phyloP scores from a whole-genome alignment of 1,140 invertebrate genomes.

The Nasonia vitripennis region DNA sequence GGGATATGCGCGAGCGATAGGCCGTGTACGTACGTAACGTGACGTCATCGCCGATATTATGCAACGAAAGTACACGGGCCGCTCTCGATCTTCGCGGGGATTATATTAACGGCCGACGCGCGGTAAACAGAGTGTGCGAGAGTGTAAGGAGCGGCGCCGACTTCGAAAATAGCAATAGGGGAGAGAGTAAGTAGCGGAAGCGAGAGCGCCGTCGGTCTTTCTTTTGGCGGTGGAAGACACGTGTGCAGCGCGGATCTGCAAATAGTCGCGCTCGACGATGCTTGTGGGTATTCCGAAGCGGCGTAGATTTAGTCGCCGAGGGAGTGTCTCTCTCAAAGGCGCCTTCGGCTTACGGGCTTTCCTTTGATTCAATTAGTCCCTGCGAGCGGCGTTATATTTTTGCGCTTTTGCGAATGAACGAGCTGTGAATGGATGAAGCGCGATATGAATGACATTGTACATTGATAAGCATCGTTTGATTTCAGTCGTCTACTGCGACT shows the following conservation, averaged over 20 bases:
- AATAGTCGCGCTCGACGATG: constrained; percentile 42
- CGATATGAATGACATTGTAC: neutral
- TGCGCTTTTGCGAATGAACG: too few species aligned
- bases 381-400: neutral
- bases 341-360: neutral
- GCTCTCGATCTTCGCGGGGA: neutral
- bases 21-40: neutral
- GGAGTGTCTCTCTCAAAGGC: neutral
- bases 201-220: constrained; percentile 6
- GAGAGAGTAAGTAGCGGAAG: constrained; percentile 40
- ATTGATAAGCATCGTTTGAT: constrained; percentile 17
- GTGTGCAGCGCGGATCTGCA: constrained; percentile 31
- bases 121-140: neutral
- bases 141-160: neutral
- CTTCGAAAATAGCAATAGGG: constrained; percentile 54
- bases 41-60: constrained; percentile 14
- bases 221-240: constrained; percentile 25
- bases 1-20: neutral
- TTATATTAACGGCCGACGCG: neutral
- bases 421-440: neutral
- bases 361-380: neutral
- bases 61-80: neutral
- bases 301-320: neutral
- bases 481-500: constrained; percentile 91
- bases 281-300: neutral